Evolutionary conservation across 2,113 vertebrate species (phyloP).

Genomic region (Myocastor coypus): DNA sequence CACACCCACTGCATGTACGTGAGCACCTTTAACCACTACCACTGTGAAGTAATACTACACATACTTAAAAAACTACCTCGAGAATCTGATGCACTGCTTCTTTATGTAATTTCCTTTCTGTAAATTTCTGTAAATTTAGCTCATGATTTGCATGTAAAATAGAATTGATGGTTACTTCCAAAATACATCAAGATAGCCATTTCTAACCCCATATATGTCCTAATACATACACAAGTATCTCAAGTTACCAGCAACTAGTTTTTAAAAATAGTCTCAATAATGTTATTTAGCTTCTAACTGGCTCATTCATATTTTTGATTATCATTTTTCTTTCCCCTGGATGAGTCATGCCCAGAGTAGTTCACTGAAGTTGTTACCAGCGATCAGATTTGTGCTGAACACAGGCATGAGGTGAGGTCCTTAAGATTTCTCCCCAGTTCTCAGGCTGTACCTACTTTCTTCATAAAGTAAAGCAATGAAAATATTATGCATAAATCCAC

Average conservation of each 20-base stretch:
- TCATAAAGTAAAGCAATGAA: constrained; percentile 7
- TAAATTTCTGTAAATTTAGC: constrained; percentile 48
- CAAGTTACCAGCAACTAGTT: constrained; percentile 28
- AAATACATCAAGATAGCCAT: constrained; percentile 32
- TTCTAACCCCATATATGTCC: neutral
- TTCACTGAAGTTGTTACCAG: neutral
- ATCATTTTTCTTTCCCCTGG: neutral
- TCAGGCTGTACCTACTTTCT: neutral
- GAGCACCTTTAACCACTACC: neutral
- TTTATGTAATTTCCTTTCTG: constrained; percentile 54
- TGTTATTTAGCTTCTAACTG: neutral
- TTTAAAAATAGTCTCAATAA: constrained; percentile 18
- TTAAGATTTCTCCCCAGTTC: neutral
- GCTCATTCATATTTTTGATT: neutral
- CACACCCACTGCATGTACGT: neutral
- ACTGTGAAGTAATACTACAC: neutral
- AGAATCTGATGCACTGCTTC: neutral
- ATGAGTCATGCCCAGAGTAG: neutral
- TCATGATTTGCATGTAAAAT: constrained; percentile 41
- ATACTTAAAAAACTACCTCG: neutral
- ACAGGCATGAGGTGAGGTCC: neutral
- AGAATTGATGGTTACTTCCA: neutral
- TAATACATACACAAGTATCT: neutral
- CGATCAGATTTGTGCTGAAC: neutral
- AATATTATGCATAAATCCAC: constrained; percentile 6